Conservation (phyloP, 2,888 invertebrate genomes). For the Mycalesis mineus region DNA sequence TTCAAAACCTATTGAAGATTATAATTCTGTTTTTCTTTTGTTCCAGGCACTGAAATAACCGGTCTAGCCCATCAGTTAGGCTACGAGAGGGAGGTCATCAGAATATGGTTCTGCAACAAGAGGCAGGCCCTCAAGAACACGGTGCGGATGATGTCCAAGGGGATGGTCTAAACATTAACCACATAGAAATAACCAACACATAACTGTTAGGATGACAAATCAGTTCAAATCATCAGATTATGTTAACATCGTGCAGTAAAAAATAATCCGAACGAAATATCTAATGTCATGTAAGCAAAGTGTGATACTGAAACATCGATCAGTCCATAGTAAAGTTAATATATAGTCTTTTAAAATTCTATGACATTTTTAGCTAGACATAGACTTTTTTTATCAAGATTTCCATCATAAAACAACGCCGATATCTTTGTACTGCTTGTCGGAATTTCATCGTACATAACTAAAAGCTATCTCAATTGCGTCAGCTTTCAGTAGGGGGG, state of each 20-base stretch:
- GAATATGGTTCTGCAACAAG: conserved; percentile 99
- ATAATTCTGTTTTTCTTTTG: conserved; percentile 29
- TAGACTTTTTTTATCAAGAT: too few relatives aligned
- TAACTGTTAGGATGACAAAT: conserved; percentile 10
- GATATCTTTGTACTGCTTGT: too few relatives aligned
- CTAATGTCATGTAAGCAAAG: background rate
- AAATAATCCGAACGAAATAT: background rate
- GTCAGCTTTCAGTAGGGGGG: too few relatives aligned
- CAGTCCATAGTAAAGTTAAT: too few relatives aligned
- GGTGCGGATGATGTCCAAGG: conserved; percentile 95
- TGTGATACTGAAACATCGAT: conserved; percentile 6
- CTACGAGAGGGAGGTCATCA: conserved; percentile 97
- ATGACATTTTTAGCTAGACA: too few relatives aligned
- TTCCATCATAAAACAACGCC: too few relatives aligned
- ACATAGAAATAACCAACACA: conserved; percentile 18
- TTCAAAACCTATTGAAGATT: too few relatives aligned
- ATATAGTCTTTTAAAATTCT: too few relatives aligned
- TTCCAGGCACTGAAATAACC: conserved; percentile 96
- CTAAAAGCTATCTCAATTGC: too few relatives aligned
- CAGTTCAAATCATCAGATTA: background rate
- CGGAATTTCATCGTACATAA: too few relatives aligned
- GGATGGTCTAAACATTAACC: conserved; percentile 83
- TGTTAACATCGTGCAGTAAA: background rate
- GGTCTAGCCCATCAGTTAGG: conserved; percentile 96
- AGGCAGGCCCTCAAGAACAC: conserved; percentile 98